phyloP scores from a whole-genome alignment of 2,797 vertebrate genomes.

The Cynodonichthys magdalenae region DNA sequence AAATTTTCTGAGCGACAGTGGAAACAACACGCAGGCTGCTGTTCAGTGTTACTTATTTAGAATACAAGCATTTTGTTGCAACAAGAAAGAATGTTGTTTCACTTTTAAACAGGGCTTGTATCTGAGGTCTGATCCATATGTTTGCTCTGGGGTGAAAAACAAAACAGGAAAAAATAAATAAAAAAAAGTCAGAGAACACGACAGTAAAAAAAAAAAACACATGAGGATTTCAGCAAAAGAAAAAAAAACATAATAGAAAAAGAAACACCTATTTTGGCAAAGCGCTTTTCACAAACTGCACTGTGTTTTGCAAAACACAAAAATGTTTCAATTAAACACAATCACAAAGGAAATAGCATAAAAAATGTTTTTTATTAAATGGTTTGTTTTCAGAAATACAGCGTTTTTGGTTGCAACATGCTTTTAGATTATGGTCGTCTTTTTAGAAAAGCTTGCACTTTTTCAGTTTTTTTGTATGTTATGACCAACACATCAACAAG shows the following conservation, averaged over 20 bases:
- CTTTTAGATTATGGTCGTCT: background rate
- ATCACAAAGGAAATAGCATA: background rate
- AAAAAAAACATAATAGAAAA: background rate
- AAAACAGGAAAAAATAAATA: background rate
- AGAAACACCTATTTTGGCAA: background rate
- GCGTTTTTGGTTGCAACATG: background rate
- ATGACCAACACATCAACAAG: no score
- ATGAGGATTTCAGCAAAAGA: background rate
- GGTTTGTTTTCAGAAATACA: background rate
- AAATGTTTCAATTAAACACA: background rate
- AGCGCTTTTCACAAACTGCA: background rate
- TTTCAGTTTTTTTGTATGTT: no score
- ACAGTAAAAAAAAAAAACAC: background rate
- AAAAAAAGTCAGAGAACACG: background rate
- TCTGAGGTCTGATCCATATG: background rate
- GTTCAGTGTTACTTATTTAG: background rate
- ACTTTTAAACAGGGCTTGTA: background rate
- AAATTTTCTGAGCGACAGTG: constrained; percentile 14
- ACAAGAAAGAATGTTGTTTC: background rate
- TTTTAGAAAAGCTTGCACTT: background rate
- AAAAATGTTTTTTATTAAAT: background rate
- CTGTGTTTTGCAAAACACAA: no score
- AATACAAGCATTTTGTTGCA: background rate
- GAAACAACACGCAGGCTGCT: constrained; percentile 9
- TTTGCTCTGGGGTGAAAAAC: background rate